phyloP scores from a whole-genome alignment of 2,113 vertebrate genomes.

The Pteropus alecto region DNA sequence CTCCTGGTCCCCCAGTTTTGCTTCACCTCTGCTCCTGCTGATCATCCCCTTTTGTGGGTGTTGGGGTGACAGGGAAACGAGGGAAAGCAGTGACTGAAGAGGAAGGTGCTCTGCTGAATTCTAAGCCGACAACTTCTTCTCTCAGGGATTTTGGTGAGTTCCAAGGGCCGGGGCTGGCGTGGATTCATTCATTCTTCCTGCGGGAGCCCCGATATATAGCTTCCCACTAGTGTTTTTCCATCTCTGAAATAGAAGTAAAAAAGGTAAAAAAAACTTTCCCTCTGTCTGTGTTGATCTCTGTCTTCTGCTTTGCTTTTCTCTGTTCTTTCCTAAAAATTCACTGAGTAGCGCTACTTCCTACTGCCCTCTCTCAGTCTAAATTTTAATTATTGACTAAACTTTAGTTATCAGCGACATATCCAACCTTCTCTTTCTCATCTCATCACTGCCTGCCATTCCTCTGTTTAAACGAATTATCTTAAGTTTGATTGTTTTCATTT shows the following conservation, averaged over 20 bases:
- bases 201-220: not conserved
- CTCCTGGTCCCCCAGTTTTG: rapidly evolving
- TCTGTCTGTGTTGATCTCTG: not conserved
- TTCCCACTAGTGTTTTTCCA: not conserved
- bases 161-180: not conserved
- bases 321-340: not conserved
- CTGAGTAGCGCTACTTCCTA: not conserved
- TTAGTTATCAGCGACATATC: not conserved
- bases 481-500: not conserved
- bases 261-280: not conserved
- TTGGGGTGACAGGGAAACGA: not conserved
- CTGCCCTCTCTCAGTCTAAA: not conserved
- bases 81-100: not conserved
- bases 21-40: rapidly evolving
- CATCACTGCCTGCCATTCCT: not conserved
- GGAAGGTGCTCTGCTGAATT: not conserved
- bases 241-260: not conserved
- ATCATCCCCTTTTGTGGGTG: not conserved
- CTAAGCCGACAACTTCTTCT: not conserved
- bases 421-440: not conserved
- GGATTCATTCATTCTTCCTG: not conserved
- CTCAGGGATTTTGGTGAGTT: not conserved
- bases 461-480: not conserved
- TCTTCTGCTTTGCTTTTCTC: not conserved
- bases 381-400: not conserved